Base-by-base conservation (phyloP, 2,113 vertebrate genomes). In the Buteo buteo region DNA sequence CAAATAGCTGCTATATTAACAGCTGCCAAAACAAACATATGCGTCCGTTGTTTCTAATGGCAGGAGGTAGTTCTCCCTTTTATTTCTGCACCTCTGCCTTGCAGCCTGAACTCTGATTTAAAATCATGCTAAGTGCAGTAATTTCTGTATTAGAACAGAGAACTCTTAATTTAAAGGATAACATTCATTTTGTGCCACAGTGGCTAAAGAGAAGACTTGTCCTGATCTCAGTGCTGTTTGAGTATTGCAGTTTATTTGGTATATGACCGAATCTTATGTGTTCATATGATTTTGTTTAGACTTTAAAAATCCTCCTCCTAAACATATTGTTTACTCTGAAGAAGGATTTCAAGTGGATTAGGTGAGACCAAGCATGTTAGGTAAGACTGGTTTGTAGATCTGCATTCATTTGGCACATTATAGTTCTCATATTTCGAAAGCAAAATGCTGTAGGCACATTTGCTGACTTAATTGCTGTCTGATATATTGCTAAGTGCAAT, bases 401-500 rank as follows among this genome's bases (percentile, higher is more conserved):
- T 94, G 28, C 28, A 29, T 73, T 96, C 58, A 77, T 83, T 79
- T 95, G 82, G 49, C 86, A 82, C 10, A 2, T 65, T 90, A 70
- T 40, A 71, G 44, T 80, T 95, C 82, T 57, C 55, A 14, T 54
- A 42, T 91, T 92, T 93, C n/a, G 73, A 71, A 92, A 2, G 4
- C 31, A 72, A 87, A 89, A 38, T 44, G 85, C 87, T 94, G 88
- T 67, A 87, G 96, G 90, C 92, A 74, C 18, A 18, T 79, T 84
- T 85, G 55, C 77, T 78, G 55, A 66, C 57, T 89, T 93, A 88
- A 93, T 93, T 96, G 47, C 44, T 93, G 38, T 82, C 72, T 93
- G 61, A 90, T 88, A 64, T 31, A 64, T 79, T 86, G 50, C 42
- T 42, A 94, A 88, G 40, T 70, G 44, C 71, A 21, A 22, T 88